Percentiles rank a stretch among this genome's conserved stretches.
These are phyloP conservation scores for Phocoena sinus DNA, from an alignment of 2,113 vertebrate genomes.

Conservation along the genomic window DNA sequence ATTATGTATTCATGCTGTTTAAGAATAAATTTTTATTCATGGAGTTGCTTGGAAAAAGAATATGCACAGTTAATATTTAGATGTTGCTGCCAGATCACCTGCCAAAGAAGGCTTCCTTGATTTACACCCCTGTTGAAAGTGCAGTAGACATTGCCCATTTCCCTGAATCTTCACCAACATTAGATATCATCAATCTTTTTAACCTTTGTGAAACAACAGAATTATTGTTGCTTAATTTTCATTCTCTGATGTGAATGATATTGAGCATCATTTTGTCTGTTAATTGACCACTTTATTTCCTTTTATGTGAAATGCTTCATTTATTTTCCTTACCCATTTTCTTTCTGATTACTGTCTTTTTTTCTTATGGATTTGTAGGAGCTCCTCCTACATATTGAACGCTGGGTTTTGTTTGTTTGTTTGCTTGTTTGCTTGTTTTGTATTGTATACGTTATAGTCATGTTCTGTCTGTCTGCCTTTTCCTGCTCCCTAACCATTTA, in stretches of 20 bases:
- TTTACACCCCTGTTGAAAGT: not conserved
- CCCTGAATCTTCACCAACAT: not conserved
- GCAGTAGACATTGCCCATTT: not conserved
- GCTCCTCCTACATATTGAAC: not conserved
- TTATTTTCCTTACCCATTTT: not conserved
- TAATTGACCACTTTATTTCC: not conserved
- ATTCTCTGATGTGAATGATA: not conserved
- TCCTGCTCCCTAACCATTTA: not conserved
- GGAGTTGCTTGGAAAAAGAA: not conserved
- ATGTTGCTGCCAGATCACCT: not conserved
- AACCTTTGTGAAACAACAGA: not conserved
- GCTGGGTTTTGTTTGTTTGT: not conserved
- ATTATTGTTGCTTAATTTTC: not conserved
- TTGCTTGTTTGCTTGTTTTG: not conserved
- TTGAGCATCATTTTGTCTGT: not conserved
- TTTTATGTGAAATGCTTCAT: slow-evolving; percentile 2
- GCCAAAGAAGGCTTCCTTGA: not conserved
- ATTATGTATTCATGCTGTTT: not conserved
- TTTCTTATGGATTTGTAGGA: not conserved
- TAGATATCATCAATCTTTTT: not conserved
- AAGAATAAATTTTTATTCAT: not conserved
- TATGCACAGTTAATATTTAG: not conserved
- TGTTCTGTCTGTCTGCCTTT: not conserved
- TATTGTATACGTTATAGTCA: not conserved
- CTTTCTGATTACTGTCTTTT: not conserved